Base-by-base conservation (phyloP, 2,113 vertebrate genomes). In the Brachyistius frenatus region DNA sequence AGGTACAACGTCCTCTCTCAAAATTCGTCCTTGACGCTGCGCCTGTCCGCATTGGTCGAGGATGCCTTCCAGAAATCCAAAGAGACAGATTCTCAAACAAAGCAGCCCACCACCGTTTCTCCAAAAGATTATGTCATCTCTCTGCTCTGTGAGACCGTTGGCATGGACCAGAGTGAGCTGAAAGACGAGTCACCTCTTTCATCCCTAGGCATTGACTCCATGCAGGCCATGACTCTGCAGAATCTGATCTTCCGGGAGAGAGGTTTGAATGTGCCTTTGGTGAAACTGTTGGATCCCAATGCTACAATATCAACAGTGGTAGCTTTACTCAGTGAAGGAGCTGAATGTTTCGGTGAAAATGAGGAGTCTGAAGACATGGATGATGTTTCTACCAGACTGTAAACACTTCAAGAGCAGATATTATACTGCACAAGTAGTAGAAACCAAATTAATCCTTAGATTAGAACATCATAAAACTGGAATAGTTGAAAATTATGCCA, bases 141-240 rank as follows among this genome's bases (percentile, higher is more conserved):
- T n/a, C 33, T 96, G 69, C 60, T 96, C 54, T 86, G 88, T 66
- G 88, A 96, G 68, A 93, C 94, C 3, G 78, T 83, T 0, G 73
- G 84, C 1, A 3, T 87, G 52, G 92, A 85, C 0, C 0, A 79
- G 23, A 91, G 85, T 14, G 94, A 95, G 2, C 66, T 97, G 16
- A 91, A 88, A 74, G 94, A 95, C 33, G 91, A 94, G 0, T 91
- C 88, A 0, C 0, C 10, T 5, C 94, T 97, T 36, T 91, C 78
- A 0, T 90, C 92, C 1, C 36, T 98, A 50, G 96, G 95, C 37
- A 87, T 96, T 44, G 96, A 97, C 85, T 98, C 96, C 9, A 94
- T 96, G 95, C 90, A 95, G 86, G 95, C 95, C 30, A 95, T 96
- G 95, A 96, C 95, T 46, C 78, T 97, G 80, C 96, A 97, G 76